Evolutionary conservation across 2,797 vertebrate species (phyloP), one percentile per base, ranked within the genome.

Genomic region (Sebastolobus altivelis): DNA sequence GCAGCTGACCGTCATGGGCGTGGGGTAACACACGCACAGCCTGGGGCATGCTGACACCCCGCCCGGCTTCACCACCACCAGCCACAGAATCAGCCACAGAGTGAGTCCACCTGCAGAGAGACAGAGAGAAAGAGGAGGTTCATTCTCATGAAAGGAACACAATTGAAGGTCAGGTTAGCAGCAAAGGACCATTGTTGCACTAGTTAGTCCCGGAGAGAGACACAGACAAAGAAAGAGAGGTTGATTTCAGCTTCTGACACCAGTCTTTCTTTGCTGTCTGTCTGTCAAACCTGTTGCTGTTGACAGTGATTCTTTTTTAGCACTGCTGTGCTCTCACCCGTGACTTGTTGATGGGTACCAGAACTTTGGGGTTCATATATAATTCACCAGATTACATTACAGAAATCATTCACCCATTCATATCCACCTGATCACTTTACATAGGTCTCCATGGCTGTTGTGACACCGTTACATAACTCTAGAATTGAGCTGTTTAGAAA

Each of bases 1-100:
- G 95, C 98, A 99, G 96, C 98, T 99, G 92, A 99, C 97, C 14
- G 98, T 99, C 96, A 98, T 97, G 49, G 98, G 98, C 33, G 96
- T 95, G n/a, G 97, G 96, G 94, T 99, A 99, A 95, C 98, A 99
- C 89, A 98, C 97, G 80, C 98, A 99, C 86, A 98, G 95, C 77
- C 95, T 96, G n/a, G 98, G 98, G 86, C 98, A 99, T 79, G 96
- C 91, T 9, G 83, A 60, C 54, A 93, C 93, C 59, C 90, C 82
- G 33, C 91, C 81, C 0, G 93, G 92, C 92, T 95, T 95, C 92
- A 95, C 79, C 90, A 95, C 92, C 81, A 96, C 87, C 91, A 96
- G 79, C 95, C 95, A 96, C 70, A 96, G 72, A 89, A 96, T 87
- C 88, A 96, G 79, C 95, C 95, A 96, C 13, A 95, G 76, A 76